Percentiles rank a stretch among this genome's conserved stretches.
Conservation (phyloP, 2,113 vertebrate genomes). For the Gadus chalcogrammus region DNA sequence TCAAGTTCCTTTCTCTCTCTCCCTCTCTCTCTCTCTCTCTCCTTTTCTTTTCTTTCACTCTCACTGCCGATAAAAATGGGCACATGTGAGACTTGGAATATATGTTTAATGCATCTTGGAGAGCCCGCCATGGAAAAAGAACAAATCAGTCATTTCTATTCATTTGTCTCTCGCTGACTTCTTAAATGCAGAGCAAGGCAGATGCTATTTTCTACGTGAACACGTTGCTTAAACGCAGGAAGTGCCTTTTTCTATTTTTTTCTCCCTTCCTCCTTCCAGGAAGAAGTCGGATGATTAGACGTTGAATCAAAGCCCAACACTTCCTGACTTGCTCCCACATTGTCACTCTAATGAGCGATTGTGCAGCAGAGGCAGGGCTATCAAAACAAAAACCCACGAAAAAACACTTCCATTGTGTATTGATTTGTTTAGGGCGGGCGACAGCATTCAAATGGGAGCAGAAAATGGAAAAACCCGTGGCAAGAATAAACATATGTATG, state of each 20-base stretch:
- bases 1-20: constrained; percentile 9
- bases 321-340: constrained; percentile 53
- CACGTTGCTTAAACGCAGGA: constrained; percentile 64
- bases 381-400: constrained; percentile 17
- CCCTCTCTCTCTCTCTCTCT: background rate
- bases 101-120: constrained; percentile 61
- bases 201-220: constrained; percentile 68
- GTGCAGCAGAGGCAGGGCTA: constrained; percentile 34
- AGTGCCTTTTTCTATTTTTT: constrained; percentile 34
- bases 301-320: constrained; percentile 41
- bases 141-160: constrained; percentile 73
- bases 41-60: constrained; percentile 16
- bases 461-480: constrained; percentile 41
- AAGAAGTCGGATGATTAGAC: constrained; percentile 65
- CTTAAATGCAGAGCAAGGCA: constrained; percentile 63
- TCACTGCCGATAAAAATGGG: constrained; percentile 49
- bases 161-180: constrained; percentile 70
- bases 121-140: constrained; percentile 56
- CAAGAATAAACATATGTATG: constrained; percentile 45
- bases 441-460: constrained; percentile 45
- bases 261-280: constrained; percentile 39
- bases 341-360: constrained; percentile 63
- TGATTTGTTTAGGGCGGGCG: constrained; percentile 46
- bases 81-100: constrained; percentile 52
- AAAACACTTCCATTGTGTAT: constrained; percentile 35